Percentiles rank a stretch among this genome's conserved stretches.
Conservation (phyloP, 1,140 invertebrate species). For the Drosophila sp. region DNA sequence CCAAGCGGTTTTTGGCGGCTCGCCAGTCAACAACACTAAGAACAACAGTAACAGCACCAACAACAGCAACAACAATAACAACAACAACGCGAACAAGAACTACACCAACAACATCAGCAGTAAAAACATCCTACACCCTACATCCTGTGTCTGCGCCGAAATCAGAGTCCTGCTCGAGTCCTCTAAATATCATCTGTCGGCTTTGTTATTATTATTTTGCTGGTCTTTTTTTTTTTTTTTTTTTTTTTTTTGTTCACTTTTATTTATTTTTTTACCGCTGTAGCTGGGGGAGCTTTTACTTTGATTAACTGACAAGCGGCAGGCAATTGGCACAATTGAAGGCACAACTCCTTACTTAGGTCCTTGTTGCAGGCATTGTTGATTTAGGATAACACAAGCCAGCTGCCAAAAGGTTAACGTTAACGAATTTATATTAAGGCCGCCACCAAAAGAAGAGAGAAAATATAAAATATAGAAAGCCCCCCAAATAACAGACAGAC, state of each 20-base stretch:
- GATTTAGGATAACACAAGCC: constrained; percentile 77
- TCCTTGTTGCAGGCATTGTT: constrained; percentile 62
- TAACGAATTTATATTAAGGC: constrained; percentile 74
- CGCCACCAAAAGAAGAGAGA: constrained; percentile 28
- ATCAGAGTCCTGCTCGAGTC: constrained; percentile 37
- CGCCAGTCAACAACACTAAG: constrained; percentile 49
- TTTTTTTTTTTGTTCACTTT: constrained; percentile 39
- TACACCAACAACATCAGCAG: constrained; percentile 12
- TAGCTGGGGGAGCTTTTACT: constrained; percentile 62
- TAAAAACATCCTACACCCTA: background rate
- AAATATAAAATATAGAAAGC: constrained; percentile 16
- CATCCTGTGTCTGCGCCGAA: constrained; percentile 10
- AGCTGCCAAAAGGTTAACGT: constrained; percentile 75
- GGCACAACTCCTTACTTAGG: constrained; percentile 37
- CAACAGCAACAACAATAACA: background rate
- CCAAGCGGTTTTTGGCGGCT: constrained; percentile 62
- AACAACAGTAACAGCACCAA: background rate
- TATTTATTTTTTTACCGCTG: constrained; percentile 6
- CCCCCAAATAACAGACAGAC: constrained; percentile 7
- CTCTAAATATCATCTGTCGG: constrained; percentile 68
- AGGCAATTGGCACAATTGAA: constrained; percentile 80
- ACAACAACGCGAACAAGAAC: constrained; percentile 4
- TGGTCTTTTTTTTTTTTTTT: constrained; percentile 47
- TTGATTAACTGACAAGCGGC: constrained; percentile 80
- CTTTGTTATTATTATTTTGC: constrained; percentile 67